A percentile compares a stretch with the other conserved stretches of the same genome.
Conservation (phyloP, 2,888 invertebrate species). For the Agrotis exclamationis region DNA sequence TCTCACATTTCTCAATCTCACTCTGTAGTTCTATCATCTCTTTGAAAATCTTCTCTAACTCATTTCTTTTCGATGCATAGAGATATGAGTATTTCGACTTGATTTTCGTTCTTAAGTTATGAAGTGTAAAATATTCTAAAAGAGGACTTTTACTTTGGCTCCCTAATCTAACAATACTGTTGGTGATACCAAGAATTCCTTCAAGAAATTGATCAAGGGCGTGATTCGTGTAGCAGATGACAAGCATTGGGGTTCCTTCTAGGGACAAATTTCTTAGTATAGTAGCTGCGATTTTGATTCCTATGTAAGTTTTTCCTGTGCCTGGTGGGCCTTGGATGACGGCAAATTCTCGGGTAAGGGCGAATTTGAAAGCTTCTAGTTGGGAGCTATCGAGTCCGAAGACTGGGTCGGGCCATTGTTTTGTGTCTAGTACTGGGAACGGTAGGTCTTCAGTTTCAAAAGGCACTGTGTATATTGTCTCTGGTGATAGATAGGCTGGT, state of each 20-base stretch:
- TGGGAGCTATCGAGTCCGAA: conserved; percentile 93
- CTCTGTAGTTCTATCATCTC: conserved; percentile 82
- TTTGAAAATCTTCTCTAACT: conserved; percentile 79
- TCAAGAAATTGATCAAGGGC: conserved; percentile 96
- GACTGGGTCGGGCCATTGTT: conserved; percentile 86
- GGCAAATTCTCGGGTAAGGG: conserved; percentile 93
- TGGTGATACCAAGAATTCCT: conserved; percentile 91
- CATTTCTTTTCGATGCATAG: conserved; percentile 77
- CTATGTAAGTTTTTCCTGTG: conserved; percentile 96
- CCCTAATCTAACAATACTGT: conserved; percentile 93
- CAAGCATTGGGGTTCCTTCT: conserved; percentile 93
- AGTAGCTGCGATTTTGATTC: conserved; percentile 93
- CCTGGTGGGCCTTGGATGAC: conserved; percentile 97
- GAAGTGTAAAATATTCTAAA: conserved; percentile 89
- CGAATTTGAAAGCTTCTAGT: conserved; percentile 92
- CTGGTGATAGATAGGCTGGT: conserved; percentile 82
- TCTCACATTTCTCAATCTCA: conserved; percentile 85
- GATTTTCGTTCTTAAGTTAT: conserved; percentile 77
- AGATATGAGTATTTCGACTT: conserved; percentile 84
- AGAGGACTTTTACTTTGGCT: conserved; percentile 92
- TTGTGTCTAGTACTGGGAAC: conserved; percentile 78
- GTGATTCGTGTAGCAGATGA: conserved; percentile 96
- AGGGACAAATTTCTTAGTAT: conserved; percentile 92
- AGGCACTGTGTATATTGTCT: conserved; percentile 78
- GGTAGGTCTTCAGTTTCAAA: conserved; percentile 74